phyloP scores from a whole-genome alignment of 2,888 invertebrate species.

The Melinaea marsaeus region DNA sequence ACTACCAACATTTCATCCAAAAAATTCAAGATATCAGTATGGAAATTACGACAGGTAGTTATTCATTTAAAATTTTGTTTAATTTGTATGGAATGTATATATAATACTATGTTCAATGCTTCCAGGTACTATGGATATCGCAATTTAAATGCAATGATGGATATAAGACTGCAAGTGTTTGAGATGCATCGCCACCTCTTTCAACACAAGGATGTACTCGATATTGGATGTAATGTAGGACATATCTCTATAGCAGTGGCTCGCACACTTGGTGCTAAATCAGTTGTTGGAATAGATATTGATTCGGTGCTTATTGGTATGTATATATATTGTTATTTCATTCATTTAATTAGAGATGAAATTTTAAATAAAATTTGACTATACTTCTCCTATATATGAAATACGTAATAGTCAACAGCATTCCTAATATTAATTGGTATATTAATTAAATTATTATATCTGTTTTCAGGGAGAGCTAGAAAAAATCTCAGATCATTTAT shows the following conservation, averaged over 20 bases:
- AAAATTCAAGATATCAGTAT: constrained; percentile 90
- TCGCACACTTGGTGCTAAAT: constrained; percentile 88
- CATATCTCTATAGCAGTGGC: constrained; percentile 95
- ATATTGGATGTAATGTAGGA: constrained; percentile 98
- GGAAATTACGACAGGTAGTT: constrained; percentile 94
- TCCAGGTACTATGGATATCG: constrained; percentile 95
- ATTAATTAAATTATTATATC: constrained; percentile 8
- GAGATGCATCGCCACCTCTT: constrained; percentile 89
- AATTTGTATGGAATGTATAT: background rate
- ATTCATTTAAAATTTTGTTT: background rate
- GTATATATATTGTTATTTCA: constrained; percentile 25
- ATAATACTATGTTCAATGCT: constrained; percentile 29
- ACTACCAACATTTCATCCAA: constrained; percentile 83
- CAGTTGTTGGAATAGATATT: constrained; percentile 96
- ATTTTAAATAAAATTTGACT: no score
- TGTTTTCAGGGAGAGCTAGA: constrained; percentile 64
- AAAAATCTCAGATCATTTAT: constrained; percentile 68
- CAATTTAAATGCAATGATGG: constrained; percentile 88
- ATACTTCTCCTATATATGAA: no score
- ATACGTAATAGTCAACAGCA: background rate
- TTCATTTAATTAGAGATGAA: background rate
- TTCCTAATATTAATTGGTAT: background rate
- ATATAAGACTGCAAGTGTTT: constrained; percentile 90
- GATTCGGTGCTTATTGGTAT: constrained; percentile 88
- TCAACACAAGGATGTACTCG: constrained; percentile 92